Percentiles rank a stretch among this genome's conserved stretches.
Evolutionary conservation across 1,140 invertebrate genomes (phyloP).

Genomic region (Cataglyphis hispanica): DNA sequence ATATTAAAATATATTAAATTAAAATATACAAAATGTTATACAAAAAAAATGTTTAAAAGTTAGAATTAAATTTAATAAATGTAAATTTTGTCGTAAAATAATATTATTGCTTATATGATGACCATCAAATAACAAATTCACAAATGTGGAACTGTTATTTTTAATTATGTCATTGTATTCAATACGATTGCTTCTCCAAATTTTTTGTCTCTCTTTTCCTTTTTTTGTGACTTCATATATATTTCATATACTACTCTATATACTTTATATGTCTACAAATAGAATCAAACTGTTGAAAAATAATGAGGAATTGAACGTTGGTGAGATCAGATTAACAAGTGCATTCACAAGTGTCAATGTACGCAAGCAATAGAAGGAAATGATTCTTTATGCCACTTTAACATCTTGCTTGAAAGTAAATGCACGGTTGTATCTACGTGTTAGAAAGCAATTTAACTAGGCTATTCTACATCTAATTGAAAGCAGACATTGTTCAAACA

Average conservation of each 20-base stretch:
- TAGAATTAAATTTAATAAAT: background rate
- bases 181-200: background rate
- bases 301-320: constrained; percentile 74
- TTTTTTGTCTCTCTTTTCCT: background rate
- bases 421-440: constrained; percentile 78
- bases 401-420: constrained; percentile 64
- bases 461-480: constrained; percentile 62
- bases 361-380: constrained; percentile 48
- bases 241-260: background rate
- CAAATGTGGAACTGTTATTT: constrained; percentile 1
- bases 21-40: background rate
- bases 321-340: constrained; percentile 73
- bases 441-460: constrained; percentile 81
- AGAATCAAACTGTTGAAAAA: constrained; percentile 64
- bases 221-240: background rate
- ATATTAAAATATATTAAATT: background rate
- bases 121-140: background rate
- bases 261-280: background rate
- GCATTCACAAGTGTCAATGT: constrained; percentile 52
- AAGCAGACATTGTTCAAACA: constrained; percentile 34
- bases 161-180: background rate
- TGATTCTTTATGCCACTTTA: constrained; percentile 52
- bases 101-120: background rate
- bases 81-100: background rate
- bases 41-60: background rate